These are phyloP conservation scores for Torymus aiolomorphi DNA, from an alignment of 2,888 invertebrate species.

Conservation along the genomic window DNA sequence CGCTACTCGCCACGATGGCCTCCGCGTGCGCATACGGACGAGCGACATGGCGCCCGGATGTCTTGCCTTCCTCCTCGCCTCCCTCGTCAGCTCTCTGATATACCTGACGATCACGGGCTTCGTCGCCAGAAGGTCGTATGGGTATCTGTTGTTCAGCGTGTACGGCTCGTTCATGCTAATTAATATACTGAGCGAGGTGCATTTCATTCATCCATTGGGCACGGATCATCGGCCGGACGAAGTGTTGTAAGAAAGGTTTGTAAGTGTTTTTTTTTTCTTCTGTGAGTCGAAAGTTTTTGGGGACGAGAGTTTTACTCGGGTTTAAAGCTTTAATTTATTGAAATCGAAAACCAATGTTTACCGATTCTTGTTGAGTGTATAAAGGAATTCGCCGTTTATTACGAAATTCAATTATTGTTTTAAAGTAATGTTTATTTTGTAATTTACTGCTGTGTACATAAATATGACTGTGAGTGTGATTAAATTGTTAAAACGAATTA, in stretches of 20 bases:
- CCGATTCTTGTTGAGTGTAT: no score
- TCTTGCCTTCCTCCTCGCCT: slow-evolving; percentile 75
- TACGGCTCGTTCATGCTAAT: slow-evolving; percentile 77
- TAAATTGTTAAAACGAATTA: no score
- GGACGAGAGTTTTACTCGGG: no score
- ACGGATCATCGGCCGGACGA: slow-evolving; percentile 69
- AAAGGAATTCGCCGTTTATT: no score
- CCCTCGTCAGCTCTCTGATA: slow-evolving; percentile 74
- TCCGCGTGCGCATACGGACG: slow-evolving; percentile 68
- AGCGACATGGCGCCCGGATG: slow-evolving; percentile 75
- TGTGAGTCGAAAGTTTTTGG: neutral
- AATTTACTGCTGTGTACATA: no score
- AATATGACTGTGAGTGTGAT: no score
- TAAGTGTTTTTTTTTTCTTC: neutral
- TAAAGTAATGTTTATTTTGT: no score
- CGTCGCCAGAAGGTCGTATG: slow-evolving; percentile 76
- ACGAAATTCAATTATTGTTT: no score
- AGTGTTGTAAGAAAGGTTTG: neutral
- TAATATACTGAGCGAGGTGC: slow-evolving; percentile 77
- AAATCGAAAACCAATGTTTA: no score
- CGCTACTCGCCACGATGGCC: slow-evolving; percentile 60
- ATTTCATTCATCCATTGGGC: slow-evolving; percentile 73
- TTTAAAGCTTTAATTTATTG: no score
- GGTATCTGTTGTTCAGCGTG: slow-evolving; percentile 75
- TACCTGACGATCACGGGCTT: slow-evolving; percentile 76